Evolutionary conservation across 2,888 invertebrate species (phyloP), one percentile per base, ranked within the genome.

Genomic region (Heliconius ethilla): DNA sequence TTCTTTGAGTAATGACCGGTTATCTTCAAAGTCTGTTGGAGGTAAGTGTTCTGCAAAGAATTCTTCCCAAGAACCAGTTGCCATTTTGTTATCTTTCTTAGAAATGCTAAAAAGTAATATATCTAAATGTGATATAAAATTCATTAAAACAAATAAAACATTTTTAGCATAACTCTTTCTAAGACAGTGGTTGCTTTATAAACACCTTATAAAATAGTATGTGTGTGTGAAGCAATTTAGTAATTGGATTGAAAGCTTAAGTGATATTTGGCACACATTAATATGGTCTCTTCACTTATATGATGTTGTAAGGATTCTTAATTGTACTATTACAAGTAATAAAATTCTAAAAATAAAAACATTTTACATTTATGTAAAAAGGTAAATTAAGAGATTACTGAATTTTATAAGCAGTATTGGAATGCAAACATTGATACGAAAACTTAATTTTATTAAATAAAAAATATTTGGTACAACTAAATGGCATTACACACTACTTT

Each of bases 11-110:
- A 96, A 88, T 13, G 95, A 95, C 83, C 97, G 95, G 89, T 96
- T 97, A 87, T 97, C 96, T 86, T 96, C 96, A 85, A 97, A 97
- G 93, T 97, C 96, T 10, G 95, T 95, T 25, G 98, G 98, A 40
- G 97, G 96, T 82, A 97, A 94, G 90, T 97, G 97, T 79, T 96
- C 96, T 11, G 96, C 96, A 88, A 97, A 98, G 93, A 98, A 98
- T 86, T 97, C 97, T 93, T 98, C 97, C 97, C 98, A 98, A 81
- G 96, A 96, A 82, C 95, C 91, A 78, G 87, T 85, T 89, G 85
- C 84, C 85, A 86, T 86, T 37, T 66, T 85, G 63, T 72, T 63
- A 70, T 70, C 29, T 65, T 45, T 29, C 70, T 70, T 51, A 40
- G 15, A 66, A 63, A 27, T 75, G 37, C 72, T 76, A 66, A 27